These are phyloP conservation scores for Helleia helle DNA, from an alignment of 2,888 invertebrate genomes.

Conservation along the genomic window DNA sequence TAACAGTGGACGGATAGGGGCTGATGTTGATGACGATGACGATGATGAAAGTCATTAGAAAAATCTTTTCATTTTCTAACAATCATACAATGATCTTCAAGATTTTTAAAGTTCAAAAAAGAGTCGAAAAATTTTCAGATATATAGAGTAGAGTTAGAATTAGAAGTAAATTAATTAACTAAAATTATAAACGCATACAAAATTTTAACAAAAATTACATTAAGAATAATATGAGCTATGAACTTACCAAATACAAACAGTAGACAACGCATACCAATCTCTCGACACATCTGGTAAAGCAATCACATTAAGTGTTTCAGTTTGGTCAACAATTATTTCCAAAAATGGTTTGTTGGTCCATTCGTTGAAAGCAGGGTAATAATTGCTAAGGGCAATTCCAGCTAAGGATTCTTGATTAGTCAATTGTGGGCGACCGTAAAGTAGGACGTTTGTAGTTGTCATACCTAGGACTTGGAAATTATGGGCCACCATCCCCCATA, in stretches of 20 bases:
- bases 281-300: slow-evolving; percentile 47
- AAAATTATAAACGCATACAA: no score
- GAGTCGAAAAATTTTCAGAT: no score
- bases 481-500: slow-evolving; percentile 56
- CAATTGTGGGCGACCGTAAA: slow-evolving; percentile 36
- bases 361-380: slow-evolving; percentile 35
- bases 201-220: background rate
- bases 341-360: slow-evolving; percentile 46
- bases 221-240: background rate
- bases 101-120: no score
- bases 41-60: no score
- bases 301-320: slow-evolving; percentile 38
- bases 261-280: slow-evolving; percentile 51
- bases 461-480: slow-evolving; percentile 37
- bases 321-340: slow-evolving; percentile 41
- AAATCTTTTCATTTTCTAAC: no score
- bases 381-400: slow-evolving; percentile 40
- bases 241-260: slow-evolving; percentile 59
- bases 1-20: no score
- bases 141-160: no score
- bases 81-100: no score
- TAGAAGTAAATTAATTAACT: no score
- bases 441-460: slow-evolving; percentile 35
- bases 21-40: no score
- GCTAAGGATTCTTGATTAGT: slow-evolving; percentile 37